Conservation (phyloP, 2,888 invertebrate genomes). For the Eustalomyia histrio region DNA sequence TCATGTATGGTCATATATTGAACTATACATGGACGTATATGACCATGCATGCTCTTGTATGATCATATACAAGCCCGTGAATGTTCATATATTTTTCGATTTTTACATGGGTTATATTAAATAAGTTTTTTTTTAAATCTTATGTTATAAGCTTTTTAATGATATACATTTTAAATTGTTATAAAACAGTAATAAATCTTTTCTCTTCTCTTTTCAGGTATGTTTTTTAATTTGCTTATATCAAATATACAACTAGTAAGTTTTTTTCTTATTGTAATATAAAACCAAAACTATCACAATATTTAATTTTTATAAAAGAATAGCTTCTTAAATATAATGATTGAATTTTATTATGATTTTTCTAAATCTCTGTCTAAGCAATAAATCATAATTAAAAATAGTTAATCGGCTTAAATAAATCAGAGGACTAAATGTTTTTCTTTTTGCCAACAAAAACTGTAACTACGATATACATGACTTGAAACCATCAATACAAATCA, state of each 20-base stretch:
- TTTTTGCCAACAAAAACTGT: constrained; percentile 7
- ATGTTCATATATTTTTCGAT: too few relatives aligned
- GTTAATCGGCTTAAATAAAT: constrained; percentile 59
- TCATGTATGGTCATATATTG: too few relatives aligned
- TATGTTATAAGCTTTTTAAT: too few relatives aligned
- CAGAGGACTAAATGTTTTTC: constrained; percentile 10
- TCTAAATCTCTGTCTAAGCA: constrained; percentile 19
- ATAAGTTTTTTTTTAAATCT: too few relatives aligned
- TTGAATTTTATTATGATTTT: constrained; percentile 7
- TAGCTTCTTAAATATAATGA: neutral
- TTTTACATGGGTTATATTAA: too few relatives aligned
- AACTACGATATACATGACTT: constrained; percentile 14
- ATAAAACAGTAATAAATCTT: neutral
- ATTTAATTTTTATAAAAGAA: constrained; percentile 18
- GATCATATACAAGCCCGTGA: too few relatives aligned
- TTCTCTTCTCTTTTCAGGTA: constrained; percentile 48
- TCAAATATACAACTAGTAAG: constrained; percentile 21
- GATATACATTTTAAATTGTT: neutral
- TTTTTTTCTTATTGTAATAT: constrained; percentile 18
- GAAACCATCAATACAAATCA: constrained; percentile 30
- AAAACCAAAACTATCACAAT: constrained; percentile 41
- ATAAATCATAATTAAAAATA: constrained; percentile 63
- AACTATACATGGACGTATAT: too few relatives aligned
- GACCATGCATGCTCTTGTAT: too few relatives aligned
- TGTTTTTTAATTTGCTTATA: constrained; percentile 4